Evolutionary conservation across 2,888 invertebrate species (phyloP).

Genomic region (Cheilosia pagana): DNA sequence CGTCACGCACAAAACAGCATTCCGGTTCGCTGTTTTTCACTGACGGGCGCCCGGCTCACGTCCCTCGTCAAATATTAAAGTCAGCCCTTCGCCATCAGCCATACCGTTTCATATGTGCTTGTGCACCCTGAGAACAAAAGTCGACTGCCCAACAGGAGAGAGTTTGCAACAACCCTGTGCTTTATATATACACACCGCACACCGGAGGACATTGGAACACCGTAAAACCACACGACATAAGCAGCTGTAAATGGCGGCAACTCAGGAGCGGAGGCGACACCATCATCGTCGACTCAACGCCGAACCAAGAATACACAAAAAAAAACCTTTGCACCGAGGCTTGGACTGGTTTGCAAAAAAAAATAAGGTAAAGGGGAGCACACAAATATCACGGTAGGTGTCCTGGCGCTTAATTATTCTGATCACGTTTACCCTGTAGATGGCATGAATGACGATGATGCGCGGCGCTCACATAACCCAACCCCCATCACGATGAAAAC

Average conservation of each 20-base stretch:
- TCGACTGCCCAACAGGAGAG: constrained; percentile 1
- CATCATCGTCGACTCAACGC: background rate
- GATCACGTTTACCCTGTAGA: constrained; percentile 51
- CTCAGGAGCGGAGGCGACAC: background rate
- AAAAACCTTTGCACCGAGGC: constrained; percentile 13
- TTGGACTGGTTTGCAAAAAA: background rate
- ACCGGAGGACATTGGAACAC: constrained; percentile 5
- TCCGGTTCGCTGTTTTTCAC: constrained; percentile 39
- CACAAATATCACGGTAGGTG: constrained; percentile 45
- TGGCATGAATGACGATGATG: constrained; percentile 62
- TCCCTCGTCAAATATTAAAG: constrained; percentile 33
- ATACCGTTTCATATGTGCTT: constrained; percentile 42
- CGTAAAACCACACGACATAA: constrained; percentile 36
- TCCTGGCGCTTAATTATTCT: constrained; percentile 52
- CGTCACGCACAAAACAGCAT: constrained; percentile 45
- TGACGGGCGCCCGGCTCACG: background rate
- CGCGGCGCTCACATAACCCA: constrained; percentile 28
- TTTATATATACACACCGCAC: too few species aligned
- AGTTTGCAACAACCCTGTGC: background rate
- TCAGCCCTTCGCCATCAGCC: background rate
- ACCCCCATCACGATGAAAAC: constrained; percentile 22
- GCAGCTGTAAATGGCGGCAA: constrained; percentile 38
- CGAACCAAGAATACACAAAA: constrained; percentile 29
- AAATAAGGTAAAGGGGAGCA: constrained; percentile 9
- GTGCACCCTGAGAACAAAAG: constrained; percentile 31